These are phyloP conservation scores for Neomonachus schauinslandi DNA, from an alignment of 2,113 vertebrate genomes.

Conservation along the genomic window DNA sequence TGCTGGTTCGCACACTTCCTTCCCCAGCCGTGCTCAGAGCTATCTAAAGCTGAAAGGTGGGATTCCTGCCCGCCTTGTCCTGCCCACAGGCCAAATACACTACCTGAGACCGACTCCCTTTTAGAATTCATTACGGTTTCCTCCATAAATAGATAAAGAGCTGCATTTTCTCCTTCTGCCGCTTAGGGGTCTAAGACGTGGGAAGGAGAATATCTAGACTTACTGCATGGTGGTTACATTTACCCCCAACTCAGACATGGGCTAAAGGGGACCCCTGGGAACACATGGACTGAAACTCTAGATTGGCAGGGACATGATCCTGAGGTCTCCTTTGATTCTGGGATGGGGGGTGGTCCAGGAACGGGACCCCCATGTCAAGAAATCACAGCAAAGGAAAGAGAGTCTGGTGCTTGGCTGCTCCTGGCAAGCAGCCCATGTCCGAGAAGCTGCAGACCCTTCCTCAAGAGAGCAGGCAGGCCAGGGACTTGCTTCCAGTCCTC, in stretches of 20 bases:
- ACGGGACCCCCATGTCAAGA: background rate
- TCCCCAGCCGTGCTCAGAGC: background rate
- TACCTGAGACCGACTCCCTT: background rate
- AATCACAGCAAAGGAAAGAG: background rate
- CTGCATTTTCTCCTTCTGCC: background rate
- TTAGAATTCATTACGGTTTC: background rate
- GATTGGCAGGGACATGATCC: background rate
- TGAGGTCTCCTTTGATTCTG: background rate
- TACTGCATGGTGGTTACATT: background rate
- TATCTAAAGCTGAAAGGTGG: background rate
- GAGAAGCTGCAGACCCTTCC: background rate
- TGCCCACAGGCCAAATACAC: background rate
- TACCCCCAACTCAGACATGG: background rate
- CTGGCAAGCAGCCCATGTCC: background rate
- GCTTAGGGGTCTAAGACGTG: background rate
- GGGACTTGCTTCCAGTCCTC: background rate
- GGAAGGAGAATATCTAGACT: background rate
- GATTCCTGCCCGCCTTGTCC: background rate
- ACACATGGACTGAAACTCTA: background rate
- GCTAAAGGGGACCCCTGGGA: background rate
- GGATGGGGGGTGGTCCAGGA: background rate
- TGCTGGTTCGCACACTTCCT: background rate
- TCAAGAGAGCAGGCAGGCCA: background rate
- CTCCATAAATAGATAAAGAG: background rate
- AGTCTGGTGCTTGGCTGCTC: background rate